Conservation (phyloP, 2,797 vertebrate species). For the Sylvilagus floridanus region DNA sequence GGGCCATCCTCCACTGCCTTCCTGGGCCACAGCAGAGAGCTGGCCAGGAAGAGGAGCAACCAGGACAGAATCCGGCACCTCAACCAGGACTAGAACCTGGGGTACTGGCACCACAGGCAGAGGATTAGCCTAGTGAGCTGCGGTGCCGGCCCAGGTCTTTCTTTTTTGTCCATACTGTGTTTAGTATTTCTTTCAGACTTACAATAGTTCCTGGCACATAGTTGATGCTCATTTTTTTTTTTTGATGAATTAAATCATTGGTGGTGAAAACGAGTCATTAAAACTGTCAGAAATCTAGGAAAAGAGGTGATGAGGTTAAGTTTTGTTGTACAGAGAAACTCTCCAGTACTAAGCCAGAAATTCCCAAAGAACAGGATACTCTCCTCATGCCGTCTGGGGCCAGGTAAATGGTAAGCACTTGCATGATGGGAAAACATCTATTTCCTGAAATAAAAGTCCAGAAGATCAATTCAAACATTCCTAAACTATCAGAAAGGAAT, state of each 20-base stretch:
- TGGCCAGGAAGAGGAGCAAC: no score
- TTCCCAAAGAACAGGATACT: not conserved
- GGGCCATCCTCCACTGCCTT: no score
- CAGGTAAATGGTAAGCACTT: not conserved
- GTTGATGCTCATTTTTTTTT: not conserved
- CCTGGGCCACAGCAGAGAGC: no score
- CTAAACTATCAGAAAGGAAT: not conserved
- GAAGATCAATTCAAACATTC: not conserved
- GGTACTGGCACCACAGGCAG: no score
- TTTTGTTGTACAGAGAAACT: not conserved
- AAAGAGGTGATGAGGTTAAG: not conserved
- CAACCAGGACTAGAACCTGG: no score
- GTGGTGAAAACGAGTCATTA: not conserved
- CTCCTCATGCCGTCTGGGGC: no score
- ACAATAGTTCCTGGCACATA: not conserved
- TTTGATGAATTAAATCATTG: not conserved
- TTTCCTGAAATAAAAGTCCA: constrained; percentile 33
- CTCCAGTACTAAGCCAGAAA: not conserved
- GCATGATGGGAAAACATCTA: not conserved
- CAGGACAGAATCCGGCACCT: no score
- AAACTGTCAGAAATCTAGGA: not conserved
- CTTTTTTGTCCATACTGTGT: not conserved
- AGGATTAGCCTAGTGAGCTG: no score
- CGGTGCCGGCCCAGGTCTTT: not conserved
- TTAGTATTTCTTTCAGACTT: not conserved